A percentile compares a stretch with the other conserved stretches of the same genome.
These are phyloP conservation scores for Rhabdornis inornatus DNA, from an alignment of 2,113 vertebrate species.

Conservation along the genomic window DNA sequence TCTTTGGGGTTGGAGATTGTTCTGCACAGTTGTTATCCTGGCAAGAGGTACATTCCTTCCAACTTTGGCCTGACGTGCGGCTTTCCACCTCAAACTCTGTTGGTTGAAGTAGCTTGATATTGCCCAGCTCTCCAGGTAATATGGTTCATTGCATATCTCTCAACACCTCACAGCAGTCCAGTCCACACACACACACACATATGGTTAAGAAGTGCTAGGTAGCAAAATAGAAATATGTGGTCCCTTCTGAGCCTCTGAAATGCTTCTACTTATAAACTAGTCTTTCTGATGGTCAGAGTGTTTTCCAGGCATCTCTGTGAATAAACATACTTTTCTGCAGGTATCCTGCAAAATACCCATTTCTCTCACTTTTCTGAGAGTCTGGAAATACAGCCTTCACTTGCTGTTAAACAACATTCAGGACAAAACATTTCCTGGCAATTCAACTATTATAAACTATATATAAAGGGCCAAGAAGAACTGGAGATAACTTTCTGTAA, in stretches of 20 bases:
- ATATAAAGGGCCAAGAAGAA: neutral
- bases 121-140: neutral
- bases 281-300: neutral
- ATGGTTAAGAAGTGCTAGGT: neutral
- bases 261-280: neutral
- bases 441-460: neutral
- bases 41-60: neutral
- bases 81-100: neutral
- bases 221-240: neutral
- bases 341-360: constrained; percentile 37
- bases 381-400: constrained; percentile 13
- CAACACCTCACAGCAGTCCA: neutral
- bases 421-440: neutral
- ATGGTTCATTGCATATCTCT: neutral
- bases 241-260: neutral
- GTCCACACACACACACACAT: neutral
- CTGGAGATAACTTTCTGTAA: neutral
- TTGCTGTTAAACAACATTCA: neutral
- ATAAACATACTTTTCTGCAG: constrained; percentile 9
- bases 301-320: constrained; percentile 11
- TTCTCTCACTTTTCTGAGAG: constrained; percentile 53
- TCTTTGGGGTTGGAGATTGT: neutral
- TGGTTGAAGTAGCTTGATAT: neutral
- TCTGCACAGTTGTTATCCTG: neutral
- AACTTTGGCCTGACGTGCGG: neutral